These are phyloP conservation scores for Astropecten irregularis DNA, from an alignment of 53 echinoderm and acorn worm genomes.

Conservation along the genomic window DNA sequence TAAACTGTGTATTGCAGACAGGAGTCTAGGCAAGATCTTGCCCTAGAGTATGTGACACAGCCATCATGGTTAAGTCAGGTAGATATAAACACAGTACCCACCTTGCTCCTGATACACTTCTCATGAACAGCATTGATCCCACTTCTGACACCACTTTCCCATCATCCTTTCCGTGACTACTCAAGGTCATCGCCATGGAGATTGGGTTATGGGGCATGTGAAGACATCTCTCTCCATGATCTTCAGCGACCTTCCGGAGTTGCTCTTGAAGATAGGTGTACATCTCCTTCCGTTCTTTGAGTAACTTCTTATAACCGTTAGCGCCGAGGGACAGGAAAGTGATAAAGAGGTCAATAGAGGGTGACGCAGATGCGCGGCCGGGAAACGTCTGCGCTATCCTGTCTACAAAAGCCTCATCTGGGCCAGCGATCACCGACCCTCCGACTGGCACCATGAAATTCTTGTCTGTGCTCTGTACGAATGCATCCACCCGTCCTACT, in stretches of 20 bases:
- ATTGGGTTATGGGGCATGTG: slow-evolving; percentile 89
- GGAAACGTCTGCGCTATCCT: slow-evolving; percentile 84
- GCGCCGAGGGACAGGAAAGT: slow-evolving; percentile 89
- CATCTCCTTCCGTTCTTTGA: slow-evolving; percentile 80
- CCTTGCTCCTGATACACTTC: slow-evolving; percentile 98
- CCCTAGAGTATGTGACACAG: too few species aligned
- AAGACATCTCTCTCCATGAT: slow-evolving; percentile 77
- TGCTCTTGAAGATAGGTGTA: slow-evolving; percentile 64
- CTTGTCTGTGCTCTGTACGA: slow-evolving; percentile 98
- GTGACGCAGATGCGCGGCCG: slow-evolving; percentile 92
- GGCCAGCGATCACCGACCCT: slow-evolving; percentile 92
- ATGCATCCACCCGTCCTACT: slow-evolving; percentile 84
- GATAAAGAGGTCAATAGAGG: slow-evolving; percentile 90
- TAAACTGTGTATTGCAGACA: too few species aligned
- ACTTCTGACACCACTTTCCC: slow-evolving; percentile 86
- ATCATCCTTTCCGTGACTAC: slow-evolving; percentile 50
- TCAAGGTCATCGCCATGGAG: slow-evolving; percentile 95
- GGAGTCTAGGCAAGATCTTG: too few species aligned
- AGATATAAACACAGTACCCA: too few species aligned
- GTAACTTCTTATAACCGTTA: slow-evolving; percentile 77
- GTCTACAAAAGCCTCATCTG: slow-evolving; percentile 74
- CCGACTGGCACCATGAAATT: slow-evolving; percentile 98
- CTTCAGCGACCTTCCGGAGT: slow-evolving; percentile 66
- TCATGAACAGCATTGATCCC: slow-evolving; percentile 95
- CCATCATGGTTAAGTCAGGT: too few species aligned